phyloP scores from a whole-genome alignment of 2,113 vertebrate genomes.

The Hemiprocne comata region DNA sequence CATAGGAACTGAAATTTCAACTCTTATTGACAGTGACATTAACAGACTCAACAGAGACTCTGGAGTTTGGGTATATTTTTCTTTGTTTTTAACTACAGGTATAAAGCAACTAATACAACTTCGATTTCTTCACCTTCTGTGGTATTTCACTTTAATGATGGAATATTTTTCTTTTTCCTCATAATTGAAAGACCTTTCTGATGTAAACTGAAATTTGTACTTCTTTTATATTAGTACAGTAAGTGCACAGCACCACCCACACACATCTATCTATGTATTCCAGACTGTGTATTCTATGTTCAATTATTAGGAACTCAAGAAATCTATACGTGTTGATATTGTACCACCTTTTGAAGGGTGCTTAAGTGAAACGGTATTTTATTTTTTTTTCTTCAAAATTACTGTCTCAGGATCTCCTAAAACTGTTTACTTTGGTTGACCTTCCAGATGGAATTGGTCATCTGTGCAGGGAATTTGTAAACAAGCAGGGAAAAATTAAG shows the following conservation, averaged over 20 bases:
- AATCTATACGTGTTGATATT: neutral
- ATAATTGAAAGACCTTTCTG: neutral
- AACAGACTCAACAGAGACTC: constrained; percentile 47
- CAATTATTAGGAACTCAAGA: neutral
- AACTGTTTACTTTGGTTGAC: neutral
- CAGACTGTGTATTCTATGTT: neutral
- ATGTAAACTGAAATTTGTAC: neutral
- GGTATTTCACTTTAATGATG: neutral
- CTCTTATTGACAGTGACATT: constrained; percentile 27
- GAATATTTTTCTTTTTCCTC: neutral
- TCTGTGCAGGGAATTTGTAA: neutral
- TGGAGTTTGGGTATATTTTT: constrained; percentile 4
- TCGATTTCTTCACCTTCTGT: neutral
- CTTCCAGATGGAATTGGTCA: neutral
- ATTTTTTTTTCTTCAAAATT: neutral
- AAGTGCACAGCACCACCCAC: neutral
- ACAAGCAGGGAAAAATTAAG: neutral
- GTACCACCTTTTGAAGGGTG: neutral
- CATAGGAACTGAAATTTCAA: constrained; percentile 43
- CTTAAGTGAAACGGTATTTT: neutral
- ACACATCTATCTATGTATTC: neutral
- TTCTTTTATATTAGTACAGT: neutral
- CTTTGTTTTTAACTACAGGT: constrained; percentile 21
- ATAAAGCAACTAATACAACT: neutral
- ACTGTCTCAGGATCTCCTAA: neutral